These are phyloP conservation scores for Ascidia mentula DNA, from an alignment of 23 tunicate species.

Conservation along the genomic window DNA sequence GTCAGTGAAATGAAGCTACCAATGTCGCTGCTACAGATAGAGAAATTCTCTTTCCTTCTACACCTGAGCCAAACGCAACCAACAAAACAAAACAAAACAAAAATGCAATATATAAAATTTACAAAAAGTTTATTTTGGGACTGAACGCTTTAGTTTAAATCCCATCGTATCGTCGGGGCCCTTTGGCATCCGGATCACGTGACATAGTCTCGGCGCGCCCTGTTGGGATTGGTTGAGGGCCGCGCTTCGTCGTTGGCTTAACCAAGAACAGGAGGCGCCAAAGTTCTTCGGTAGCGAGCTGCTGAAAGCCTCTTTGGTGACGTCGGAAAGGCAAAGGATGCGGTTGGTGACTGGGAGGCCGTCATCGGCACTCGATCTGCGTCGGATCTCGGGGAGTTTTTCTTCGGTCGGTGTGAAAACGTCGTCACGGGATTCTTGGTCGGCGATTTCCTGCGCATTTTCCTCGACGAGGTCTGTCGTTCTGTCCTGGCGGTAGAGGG, in stretches of 20 bases:
- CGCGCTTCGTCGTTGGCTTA: slow-evolving; percentile 1
- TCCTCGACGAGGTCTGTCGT: not conserved
- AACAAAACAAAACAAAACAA: not conserved
- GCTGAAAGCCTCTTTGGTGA: not conserved
- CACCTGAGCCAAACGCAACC: not conserved
- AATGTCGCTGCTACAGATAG: no score
- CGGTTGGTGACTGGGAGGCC: not conserved
- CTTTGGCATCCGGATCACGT: slow-evolving; percentile 50
- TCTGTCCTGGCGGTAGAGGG: slow-evolving; percentile 90
- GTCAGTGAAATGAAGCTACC: no score
- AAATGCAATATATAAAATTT: not conserved
- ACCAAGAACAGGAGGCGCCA: slow-evolving; percentile 12
- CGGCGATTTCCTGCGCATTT: not conserved
- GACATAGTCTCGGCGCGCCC: not conserved
- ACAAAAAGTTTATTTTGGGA: not conserved
- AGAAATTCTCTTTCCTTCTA: no score
- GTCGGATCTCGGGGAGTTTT: not conserved
- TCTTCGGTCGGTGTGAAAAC: not conserved
- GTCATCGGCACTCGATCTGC: not conserved
- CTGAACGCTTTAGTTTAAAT: not conserved
- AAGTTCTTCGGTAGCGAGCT: slow-evolving; percentile 14
- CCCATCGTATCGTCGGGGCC: slow-evolving; percentile 45
- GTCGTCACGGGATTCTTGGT: not conserved
- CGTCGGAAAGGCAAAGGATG: not conserved
- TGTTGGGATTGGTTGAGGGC: not conserved